Evolutionary conservation across 2,888 invertebrate genomes (phyloP).

Genomic region (Agrochola lychnidis): DNA sequence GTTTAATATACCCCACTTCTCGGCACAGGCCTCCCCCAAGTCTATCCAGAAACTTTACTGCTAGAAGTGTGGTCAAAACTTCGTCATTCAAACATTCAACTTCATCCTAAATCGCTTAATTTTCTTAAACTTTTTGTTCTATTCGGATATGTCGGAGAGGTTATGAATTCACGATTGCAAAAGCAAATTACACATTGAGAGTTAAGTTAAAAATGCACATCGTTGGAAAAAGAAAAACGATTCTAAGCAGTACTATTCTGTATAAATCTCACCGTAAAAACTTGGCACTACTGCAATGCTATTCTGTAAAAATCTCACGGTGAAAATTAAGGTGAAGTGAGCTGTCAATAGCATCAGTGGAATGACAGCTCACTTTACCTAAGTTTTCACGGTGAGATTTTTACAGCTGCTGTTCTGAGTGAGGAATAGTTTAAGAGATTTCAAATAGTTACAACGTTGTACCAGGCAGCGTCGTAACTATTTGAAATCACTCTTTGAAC

Average conservation of each 20-base stretch:
- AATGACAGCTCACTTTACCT: too few relatives aligned
- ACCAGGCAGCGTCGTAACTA: too few relatives aligned
- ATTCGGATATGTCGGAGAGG: not conserved
- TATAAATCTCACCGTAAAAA: too few relatives aligned
- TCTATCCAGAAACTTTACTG: not conserved
- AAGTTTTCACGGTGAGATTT: too few relatives aligned
- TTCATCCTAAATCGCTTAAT: not conserved
- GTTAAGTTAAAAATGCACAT: not conserved
- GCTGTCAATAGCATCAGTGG: too few relatives aligned
- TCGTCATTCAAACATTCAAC: not conserved
- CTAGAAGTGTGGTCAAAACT: not conserved
- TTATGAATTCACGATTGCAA: not conserved
- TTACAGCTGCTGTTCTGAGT: not conserved
- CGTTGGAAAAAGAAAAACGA: not conserved
- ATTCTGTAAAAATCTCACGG: too few relatives aligned
- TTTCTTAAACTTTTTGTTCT: not conserved
- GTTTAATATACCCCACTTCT: not conserved
- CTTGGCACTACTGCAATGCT: too few relatives aligned
- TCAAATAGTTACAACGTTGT: not conserved
- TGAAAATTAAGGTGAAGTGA: too few relatives aligned
- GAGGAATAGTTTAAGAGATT: not conserved
- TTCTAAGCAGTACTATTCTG: too few relatives aligned
- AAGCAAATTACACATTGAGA: not conserved
- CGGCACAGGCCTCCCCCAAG: too few relatives aligned
- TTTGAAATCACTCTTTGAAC: too few relatives aligned